Evolutionary conservation across 2,113 vertebrate species (phyloP), one percentile per base, ranked within the genome.

Genomic region (Tretioscincus oriximinensis): DNA sequence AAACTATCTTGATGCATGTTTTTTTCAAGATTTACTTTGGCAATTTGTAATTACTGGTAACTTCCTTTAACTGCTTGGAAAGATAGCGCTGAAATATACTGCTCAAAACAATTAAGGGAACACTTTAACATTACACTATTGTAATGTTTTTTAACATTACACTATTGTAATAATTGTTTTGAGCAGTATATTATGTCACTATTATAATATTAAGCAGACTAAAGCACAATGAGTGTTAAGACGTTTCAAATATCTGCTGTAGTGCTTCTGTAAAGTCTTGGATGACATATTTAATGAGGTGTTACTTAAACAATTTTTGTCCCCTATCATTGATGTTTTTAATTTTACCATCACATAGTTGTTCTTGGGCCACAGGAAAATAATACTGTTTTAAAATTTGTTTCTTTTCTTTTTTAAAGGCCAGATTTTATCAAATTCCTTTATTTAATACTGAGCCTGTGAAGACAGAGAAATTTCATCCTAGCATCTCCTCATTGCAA

Each of bases 391-490:
- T 51, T 70, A 9, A 41, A 45, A 45, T 70, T 28, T 78, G 16
- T 76, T 72, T 76, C 10, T 65, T 31, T 65, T 16, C 11, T 58
- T 14, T 78, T 76, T 85, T 80, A 45, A 31, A 81, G n/a, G 41
- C 60, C 29, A 81, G 6, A 49, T 70, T 87, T 79, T 77, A 63
- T 76, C 31, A 63, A 18, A 24, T 67, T 73, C 64, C 80, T 69
- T 64, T 10, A 26, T 64, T 78, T 73, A 51, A 51, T 24, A 76
- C 29, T 78, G 72, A 69, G 9, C 73, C 80, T 21, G 28, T 69
- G 45, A 83, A 79, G 22, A 63, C 73, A 76, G 58, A 64, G 78
- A 51, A 41, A 9, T 29, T 12, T 65, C 60, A 58, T 16, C 76
- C 65, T 49, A 76, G 61, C 74, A 47, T 67, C 29, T 31, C 47